A percentile compares a stretch with the other conserved stretches of the same genome.
phyloP scores from a whole-genome alignment of 2,113 vertebrate species.

The Calidris pygmaea region DNA sequence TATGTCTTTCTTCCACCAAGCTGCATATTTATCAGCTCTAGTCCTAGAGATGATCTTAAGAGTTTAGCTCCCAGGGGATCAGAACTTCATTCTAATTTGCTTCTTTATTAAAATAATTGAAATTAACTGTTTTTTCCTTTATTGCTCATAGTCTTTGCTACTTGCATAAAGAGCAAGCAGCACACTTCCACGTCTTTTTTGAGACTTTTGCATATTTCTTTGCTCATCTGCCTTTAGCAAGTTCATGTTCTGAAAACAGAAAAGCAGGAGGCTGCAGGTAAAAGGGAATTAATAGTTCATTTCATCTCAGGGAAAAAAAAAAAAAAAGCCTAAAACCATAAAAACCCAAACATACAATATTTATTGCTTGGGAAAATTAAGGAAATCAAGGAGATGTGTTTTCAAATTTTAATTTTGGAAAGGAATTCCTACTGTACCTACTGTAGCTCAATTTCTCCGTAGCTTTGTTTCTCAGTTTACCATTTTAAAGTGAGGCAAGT shows the following conservation, averaged over 20 bases:
- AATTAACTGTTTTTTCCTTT: neutral
- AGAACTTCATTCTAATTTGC: neutral
- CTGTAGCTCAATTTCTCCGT: neutral
- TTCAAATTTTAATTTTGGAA: neutral
- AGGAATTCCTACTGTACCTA: neutral
- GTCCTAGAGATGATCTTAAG: neutral
- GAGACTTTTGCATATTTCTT: neutral
- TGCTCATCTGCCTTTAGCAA: neutral
- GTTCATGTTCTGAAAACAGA: neutral
- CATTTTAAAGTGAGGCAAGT: neutral
- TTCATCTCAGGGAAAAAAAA: neutral
- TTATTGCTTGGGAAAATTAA: neutral
- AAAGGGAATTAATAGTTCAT: neutral
- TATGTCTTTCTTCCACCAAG: neutral
- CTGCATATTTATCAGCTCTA: neutral
- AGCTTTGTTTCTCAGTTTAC: neutral
- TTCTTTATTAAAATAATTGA: conserved; percentile 16
- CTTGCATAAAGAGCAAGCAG: neutral
- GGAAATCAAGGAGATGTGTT: neutral
- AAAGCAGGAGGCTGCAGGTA: neutral
- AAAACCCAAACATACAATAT: neutral
- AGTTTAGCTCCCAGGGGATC: neutral
- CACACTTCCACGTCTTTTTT: neutral
- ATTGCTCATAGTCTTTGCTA: neutral
- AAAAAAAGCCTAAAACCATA: neutral